Evolutionary conservation across 2,797 vertebrate genomes (phyloP).

Genomic region (Urophycis tenuis): DNA sequence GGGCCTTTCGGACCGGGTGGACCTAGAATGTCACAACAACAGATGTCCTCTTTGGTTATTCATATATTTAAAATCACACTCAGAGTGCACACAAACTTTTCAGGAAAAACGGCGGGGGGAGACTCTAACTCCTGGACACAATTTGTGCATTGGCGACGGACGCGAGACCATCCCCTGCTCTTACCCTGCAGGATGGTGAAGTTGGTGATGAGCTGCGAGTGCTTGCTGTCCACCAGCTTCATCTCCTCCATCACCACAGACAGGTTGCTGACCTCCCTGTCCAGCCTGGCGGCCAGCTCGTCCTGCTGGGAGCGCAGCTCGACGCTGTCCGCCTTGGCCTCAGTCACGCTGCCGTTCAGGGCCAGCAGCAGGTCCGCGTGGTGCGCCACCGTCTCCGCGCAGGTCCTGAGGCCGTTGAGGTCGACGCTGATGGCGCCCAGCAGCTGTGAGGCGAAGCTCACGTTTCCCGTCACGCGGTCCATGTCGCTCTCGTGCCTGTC

Average conservation of each 20-base stretch:
- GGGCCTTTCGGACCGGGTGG: constrained; percentile 91
- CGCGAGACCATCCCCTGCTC: neutral
- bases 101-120: neutral
- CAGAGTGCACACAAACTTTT: neutral
- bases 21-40: constrained; percentile 65
- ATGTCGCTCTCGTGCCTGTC: constrained; percentile 65
- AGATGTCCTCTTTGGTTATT: neutral
- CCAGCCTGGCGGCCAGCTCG: constrained; percentile 56
- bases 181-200: constrained; percentile 74
- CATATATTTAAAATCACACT: neutral
- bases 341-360: constrained; percentile 81
- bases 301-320: constrained; percentile 74
- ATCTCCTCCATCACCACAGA: constrained; percentile 97
- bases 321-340: constrained; percentile 74
- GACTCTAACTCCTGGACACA: neutral
- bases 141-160: neutral
- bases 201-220: constrained; percentile 81
- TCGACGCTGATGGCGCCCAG: constrained; percentile 77
- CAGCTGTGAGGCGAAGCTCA: constrained; percentile 67
- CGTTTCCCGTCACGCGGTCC: constrained; percentile 66
- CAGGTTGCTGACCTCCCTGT: constrained; percentile 68
- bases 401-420: constrained; percentile 87
- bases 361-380: constrained; percentile 82
- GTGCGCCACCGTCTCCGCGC: constrained; percentile 82
- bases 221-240: constrained; percentile 83